Base-by-base conservation (phyloP, 2,113 vertebrate species). In the Bufo gargarizans region DNA sequence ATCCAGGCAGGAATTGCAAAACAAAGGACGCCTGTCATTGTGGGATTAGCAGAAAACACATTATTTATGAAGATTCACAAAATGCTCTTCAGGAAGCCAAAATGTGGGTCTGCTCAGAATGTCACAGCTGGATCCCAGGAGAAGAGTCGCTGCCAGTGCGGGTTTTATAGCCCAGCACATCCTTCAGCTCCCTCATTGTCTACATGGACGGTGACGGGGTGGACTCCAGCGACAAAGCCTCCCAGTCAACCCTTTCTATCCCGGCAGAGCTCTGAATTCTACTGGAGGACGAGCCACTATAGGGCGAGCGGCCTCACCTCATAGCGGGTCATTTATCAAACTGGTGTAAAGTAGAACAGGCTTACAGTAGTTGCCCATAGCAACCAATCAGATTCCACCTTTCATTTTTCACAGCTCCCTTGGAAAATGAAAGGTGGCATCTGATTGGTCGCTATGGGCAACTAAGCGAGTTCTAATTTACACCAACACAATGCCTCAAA, bases 91-190 rank as follows among this genome's bases (percentile, higher is more conserved):
- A 56, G 49, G 67, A 55, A 85, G 83, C 83, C 83, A 85, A 85
- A 22, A 85, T 56, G 67, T 72, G n/a, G 74, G 67, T 6, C 49
- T 55, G 65, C 67, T 7, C 13, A 55, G 6, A 85, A 49, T 17
- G 67, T 85, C 67, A 71, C 83, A 85, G 83, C 83, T 85, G 83
- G 65, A 85, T 69, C 83, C 83, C 67, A 72, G 49, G 67, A 85
- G 65, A n/a, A 43, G n/a, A 19, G 4, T 16, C 63, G 17, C 83
- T 74, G 83, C 83, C 67, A 72, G 71, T 17, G 67, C 72, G 50
- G 45, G 20, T 56, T 85, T 85, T 69, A 83, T 50, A 49, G 19
- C 59, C 2, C 59, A 13, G 59, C 61, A 63, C 80, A 83, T 69
- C 45, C 81, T 43, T 3, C 9, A 56, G 5, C 50, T 33, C 53